phyloP scores from a whole-genome alignment of 2,888 invertebrate genomes.

The Rotaria sp. region DNA sequence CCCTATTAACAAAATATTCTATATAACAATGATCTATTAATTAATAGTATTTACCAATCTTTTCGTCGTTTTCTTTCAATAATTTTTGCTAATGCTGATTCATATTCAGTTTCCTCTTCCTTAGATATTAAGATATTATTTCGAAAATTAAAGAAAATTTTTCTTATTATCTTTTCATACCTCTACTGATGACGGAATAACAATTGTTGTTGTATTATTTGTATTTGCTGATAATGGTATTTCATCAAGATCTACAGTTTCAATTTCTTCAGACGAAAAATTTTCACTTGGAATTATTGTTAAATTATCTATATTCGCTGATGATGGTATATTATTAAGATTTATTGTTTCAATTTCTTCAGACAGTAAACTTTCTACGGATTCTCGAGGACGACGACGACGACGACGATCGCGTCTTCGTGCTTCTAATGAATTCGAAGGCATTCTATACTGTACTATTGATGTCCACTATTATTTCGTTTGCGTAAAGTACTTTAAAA shows the following conservation, averaged over 20 bases:
- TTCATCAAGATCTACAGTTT: neutral
- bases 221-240: neutral
- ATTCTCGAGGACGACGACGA: neutral
- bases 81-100: neutral
- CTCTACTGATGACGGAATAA: neutral
- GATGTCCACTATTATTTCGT: no score
- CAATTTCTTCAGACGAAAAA: neutral
- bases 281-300: no score
- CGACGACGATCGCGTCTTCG: neutral
- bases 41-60: neutral
- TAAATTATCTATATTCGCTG: no score
- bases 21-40: neutral
- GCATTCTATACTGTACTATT: neutral
- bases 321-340: no score
- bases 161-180: neutral
- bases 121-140: neutral
- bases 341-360: no score
- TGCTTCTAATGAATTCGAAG: neutral
- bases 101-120: neutral
- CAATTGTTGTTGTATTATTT: neutral
- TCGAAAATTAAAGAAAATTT: neutral
- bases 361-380: no score
- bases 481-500: no score
- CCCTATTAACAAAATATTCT: neutral
- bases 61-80: neutral